A percentile compares a stretch with the other conserved stretches of the same genome.
These are phyloP conservation scores for Grammomys surdaster DNA, from an alignment of 2,113 vertebrate genomes.

Conservation along the genomic window DNA sequence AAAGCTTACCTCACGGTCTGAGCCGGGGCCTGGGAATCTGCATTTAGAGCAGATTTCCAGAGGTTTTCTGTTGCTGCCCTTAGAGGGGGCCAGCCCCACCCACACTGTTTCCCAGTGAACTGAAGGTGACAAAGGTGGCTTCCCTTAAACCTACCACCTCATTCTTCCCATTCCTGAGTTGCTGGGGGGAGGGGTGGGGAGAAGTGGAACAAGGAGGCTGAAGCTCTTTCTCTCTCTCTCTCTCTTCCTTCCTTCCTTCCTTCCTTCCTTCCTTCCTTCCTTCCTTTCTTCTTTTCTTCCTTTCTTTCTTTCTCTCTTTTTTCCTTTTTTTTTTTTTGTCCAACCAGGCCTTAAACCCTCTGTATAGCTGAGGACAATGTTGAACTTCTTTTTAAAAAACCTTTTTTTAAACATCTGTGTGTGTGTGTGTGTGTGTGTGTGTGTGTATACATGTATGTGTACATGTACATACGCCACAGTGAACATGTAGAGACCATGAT, in stretches of 20 bases:
- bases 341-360: not conserved
- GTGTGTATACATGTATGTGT: not conserved
- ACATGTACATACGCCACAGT: not conserved
- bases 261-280: not conserved
- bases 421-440: not conserved
- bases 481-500: not conserved
- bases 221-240: not conserved
- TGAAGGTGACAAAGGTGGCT: not conserved
- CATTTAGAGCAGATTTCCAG: not conserved
- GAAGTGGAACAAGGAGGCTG: rapidly evolving
- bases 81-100: not conserved
- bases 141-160: not conserved
- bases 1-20: not conserved
- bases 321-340: not conserved
- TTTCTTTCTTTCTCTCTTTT: not conserved
- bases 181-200: no score
- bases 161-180: not conserved
- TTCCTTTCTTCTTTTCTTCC: not conserved
- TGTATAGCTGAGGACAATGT: not conserved
- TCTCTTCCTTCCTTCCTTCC: not conserved
- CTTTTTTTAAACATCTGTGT: not conserved
- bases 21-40: not conserved
- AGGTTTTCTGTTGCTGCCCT: not conserved
- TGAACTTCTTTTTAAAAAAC: not conserved
- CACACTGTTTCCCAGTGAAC: not conserved